phyloP scores from a whole-genome alignment of 2,888 invertebrate species.

The Heterodera filipjevi region DNA sequence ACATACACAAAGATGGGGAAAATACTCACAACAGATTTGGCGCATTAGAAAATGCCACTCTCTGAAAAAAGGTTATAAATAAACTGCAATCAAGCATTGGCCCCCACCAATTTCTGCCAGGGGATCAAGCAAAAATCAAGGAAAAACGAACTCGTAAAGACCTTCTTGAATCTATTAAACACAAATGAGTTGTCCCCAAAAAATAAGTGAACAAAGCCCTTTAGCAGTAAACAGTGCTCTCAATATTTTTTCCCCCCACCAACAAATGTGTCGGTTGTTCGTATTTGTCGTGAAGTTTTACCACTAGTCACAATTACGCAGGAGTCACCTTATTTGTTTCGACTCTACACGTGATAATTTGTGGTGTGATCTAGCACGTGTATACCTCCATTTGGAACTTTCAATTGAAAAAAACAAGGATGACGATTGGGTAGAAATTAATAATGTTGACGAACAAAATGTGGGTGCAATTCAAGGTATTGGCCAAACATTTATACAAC shows the following conservation, averaged over 20 bases:
- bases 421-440: slow-evolving; percentile 9
- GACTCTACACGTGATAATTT: slow-evolving; percentile 24
- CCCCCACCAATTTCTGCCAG: background rate
- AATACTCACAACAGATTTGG: too few species aligned
- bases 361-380: slow-evolving; percentile 27
- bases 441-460: background rate
- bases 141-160: background rate
- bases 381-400: slow-evolving; percentile 17
- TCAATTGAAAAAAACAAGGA: slow-evolving; percentile 13
- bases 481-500: slow-evolving; percentile 32
- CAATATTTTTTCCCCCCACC: slow-evolving; percentile 30
- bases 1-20: background rate
- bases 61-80: background rate
- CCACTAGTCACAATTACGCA: slow-evolving; percentile 23
- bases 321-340: slow-evolving; percentile 24
- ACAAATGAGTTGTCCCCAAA: slow-evolving; percentile 9
- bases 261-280: slow-evolving; percentile 28
- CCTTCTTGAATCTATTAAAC: background rate
- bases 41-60: background rate
- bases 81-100: background rate
- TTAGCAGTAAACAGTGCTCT: slow-evolving; percentile 19
- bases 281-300: slow-evolving; percentile 25
- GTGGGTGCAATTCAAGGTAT: slow-evolving; percentile 21
- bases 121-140: background rate
- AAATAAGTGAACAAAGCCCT: slow-evolving; percentile 19